Evolutionary conservation across 23 tunicate genomes (phyloP).

Genomic region (Ascidia mentula): DNA sequence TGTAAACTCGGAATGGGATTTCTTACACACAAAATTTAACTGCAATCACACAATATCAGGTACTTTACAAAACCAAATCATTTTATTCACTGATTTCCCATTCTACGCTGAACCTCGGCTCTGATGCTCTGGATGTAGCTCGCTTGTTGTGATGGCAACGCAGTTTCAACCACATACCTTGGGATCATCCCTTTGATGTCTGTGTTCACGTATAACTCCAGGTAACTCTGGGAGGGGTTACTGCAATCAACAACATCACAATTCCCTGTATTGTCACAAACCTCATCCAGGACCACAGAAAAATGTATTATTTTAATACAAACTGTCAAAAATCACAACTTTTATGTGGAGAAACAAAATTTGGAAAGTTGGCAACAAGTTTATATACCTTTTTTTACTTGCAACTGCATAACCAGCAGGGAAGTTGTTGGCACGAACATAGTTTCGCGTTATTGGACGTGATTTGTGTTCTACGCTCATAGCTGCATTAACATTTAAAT

Average conservation of each 20-base stretch:
- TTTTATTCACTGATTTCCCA: background rate
- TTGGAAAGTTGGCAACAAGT: background rate
- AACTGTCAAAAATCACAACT: too few relatives aligned
- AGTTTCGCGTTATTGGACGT: constrained; percentile 9
- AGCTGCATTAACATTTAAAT: too few relatives aligned
- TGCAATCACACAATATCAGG: too few relatives aligned
- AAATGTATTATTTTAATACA: too few relatives aligned
- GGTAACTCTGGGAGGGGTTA: constrained; percentile 12
- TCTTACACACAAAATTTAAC: too few relatives aligned
- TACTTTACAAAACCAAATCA: background rate
- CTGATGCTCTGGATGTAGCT: constrained; percentile 28
- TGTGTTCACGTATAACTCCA: constrained; percentile 45
- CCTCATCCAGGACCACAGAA: too few relatives aligned
- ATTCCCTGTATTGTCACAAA: too few relatives aligned
- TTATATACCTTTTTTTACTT: constrained; percentile 24
- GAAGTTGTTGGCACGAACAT: constrained; percentile 41
- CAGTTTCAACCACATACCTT: constrained; percentile 37
- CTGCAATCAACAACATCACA: too few relatives aligned
- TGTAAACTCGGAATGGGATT: too few relatives aligned
- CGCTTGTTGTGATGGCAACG: constrained; percentile 51
- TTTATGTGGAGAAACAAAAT: background rate
- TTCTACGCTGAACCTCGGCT: constrained; percentile 28
- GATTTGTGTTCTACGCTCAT: constrained; percentile 20
- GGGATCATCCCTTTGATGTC: constrained; percentile 59
- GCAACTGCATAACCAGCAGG: constrained; percentile 58